Conservation (phyloP, 2,797 vertebrate species). For the Darevskia nairensis region DNA sequence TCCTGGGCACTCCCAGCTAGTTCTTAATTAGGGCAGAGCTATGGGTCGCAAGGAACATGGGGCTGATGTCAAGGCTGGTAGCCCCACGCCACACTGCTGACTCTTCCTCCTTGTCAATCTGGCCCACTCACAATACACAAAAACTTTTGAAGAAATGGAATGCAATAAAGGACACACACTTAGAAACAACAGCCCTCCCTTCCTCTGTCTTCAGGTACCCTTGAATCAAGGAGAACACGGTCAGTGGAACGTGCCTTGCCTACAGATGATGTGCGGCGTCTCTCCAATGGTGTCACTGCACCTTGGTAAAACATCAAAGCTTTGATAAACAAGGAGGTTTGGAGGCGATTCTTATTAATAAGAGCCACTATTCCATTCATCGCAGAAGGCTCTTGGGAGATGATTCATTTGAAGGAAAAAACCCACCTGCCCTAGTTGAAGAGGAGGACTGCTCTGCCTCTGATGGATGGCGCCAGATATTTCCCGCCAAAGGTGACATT, state of each 20-base stretch:
- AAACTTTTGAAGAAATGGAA: background rate
- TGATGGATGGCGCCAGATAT: background rate
- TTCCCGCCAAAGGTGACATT: background rate
- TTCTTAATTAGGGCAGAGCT: no score
- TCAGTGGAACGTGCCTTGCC: background rate
- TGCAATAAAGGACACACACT: background rate
- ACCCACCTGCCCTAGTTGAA: background rate
- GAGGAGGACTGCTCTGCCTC: background rate
- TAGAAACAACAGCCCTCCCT: no score
- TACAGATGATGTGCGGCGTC: background rate
- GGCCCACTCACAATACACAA: background rate
- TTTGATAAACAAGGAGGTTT: background rate
- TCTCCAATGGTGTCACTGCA: background rate
- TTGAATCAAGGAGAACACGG: constrained; percentile 1
- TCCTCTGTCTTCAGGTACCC: background rate
- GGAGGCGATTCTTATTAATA: background rate
- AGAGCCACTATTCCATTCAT: background rate
- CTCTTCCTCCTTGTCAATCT: background rate
- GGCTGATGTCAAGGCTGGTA: background rate
- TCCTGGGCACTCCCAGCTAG: no score
- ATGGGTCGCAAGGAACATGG: no score
- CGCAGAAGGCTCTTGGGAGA: background rate
- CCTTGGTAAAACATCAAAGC: constrained; percentile 3
- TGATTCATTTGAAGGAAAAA: background rate
- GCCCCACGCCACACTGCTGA: background rate